Evolutionary conservation across 2,797 vertebrate genomes (phyloP).

Genomic region (Mus spretus): DNA sequence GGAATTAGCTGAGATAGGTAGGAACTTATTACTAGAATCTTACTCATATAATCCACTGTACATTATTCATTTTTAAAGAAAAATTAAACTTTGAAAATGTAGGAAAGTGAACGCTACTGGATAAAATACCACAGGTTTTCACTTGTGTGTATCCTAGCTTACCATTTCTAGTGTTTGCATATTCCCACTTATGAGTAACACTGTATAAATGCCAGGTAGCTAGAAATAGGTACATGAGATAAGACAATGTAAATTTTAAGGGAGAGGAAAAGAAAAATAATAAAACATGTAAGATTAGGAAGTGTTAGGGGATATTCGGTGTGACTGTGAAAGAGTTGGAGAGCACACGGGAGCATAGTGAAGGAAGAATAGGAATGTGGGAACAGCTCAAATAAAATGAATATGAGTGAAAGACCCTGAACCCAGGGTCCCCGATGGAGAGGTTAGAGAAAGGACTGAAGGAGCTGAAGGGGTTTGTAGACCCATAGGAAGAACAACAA

Average conservation of each 20-base stretch:
- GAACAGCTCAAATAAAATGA: not conserved
- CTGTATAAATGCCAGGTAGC: not conserved
- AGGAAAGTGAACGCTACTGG: not conserved
- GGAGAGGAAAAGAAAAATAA: not conserved
- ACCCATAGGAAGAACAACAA: too few relatives aligned
- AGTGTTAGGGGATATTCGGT: not conserved
- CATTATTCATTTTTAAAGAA: not conserved
- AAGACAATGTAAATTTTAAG: too few relatives aligned
- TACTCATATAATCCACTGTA: not conserved
- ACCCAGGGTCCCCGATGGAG: too few relatives aligned
- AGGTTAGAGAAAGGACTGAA: too few relatives aligned
- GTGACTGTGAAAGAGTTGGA: not conserved
- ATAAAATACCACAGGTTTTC: not conserved
- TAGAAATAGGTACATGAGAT: not conserved
- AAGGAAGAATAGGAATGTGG: fast-evolving
- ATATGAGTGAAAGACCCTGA: too few relatives aligned
- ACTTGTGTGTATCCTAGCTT: too few relatives aligned
- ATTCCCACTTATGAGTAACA: not conserved
- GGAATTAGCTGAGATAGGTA: not conserved
- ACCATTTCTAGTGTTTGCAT: not conserved
- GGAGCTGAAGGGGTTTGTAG: too few relatives aligned
- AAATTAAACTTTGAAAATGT: not conserved
- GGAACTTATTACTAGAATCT: not conserved
- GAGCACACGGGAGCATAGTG: not conserved
- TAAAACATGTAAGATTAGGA: not conserved